A percentile compares a stretch with the other conserved stretches of the same genome.
phyloP scores from a whole-genome alignment of 2,797 vertebrate genomes.

The Eremophila alpestris region DNA sequence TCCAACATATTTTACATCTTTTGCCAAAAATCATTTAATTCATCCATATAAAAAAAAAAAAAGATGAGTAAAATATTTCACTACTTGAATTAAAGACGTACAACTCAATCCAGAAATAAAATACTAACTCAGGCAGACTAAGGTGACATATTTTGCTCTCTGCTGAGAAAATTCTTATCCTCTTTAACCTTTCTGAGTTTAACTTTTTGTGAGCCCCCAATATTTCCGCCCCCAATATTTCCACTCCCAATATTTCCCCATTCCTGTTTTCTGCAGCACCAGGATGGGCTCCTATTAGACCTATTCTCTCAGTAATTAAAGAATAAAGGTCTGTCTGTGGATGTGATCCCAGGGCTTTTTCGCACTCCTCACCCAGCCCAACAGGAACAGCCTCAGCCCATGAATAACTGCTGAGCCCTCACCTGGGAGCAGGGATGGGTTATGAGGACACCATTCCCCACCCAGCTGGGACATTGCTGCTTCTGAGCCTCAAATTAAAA shows the following conservation, averaged over 20 bases:
- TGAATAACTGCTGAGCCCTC: not conserved
- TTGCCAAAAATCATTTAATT: constrained; percentile 51
- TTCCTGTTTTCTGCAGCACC: not conserved
- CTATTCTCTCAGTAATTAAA: not conserved
- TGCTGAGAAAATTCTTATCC: not conserved
- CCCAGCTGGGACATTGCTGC: not conserved
- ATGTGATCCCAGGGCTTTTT: not conserved
- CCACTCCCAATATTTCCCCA: not conserved
- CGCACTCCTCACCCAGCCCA: not conserved
- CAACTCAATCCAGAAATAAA: constrained; percentile 22
- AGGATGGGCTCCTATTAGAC: not conserved
- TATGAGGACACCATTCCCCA: not conserved
- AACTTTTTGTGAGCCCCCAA: accelerated
- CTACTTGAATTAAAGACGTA: constrained; percentile 43
- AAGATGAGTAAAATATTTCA: constrained; percentile 8
- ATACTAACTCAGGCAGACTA: not conserved
- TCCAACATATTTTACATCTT: constrained; percentile 30
- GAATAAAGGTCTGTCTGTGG: not conserved
- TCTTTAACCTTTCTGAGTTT: not conserved
- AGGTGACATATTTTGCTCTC: not conserved
- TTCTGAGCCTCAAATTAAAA: constrained; percentile 1
- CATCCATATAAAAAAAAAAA: not conserved
- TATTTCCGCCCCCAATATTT: not conserved
- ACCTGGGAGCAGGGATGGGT: not conserved
- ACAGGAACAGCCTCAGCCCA: not conserved